Evolutionary conservation across 2,888 invertebrate genomes (phyloP).

Genomic region (Deroplatys truncata): DNA sequence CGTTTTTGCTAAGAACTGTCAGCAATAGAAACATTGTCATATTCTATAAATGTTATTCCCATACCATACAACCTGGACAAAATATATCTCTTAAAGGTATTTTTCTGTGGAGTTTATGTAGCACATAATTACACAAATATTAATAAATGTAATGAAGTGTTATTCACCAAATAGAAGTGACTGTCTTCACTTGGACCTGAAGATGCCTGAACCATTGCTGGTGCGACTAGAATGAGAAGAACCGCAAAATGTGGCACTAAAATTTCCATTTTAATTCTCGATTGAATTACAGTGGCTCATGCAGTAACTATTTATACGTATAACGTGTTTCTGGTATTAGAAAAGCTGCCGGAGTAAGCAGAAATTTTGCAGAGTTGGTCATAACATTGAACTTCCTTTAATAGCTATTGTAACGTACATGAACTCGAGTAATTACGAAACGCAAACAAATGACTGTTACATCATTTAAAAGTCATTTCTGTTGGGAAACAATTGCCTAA

Average conservation of each 20-base stretch:
- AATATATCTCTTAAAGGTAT: no score
- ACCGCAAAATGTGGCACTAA: background rate
- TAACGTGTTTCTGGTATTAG: background rate
- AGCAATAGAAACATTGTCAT: no score
- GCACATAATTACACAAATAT: no score
- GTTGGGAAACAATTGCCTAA: no score
- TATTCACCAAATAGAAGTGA: background rate
- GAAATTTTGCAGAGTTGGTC: background rate
- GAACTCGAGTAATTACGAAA: background rate
- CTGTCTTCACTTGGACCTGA: background rate
- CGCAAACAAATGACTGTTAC: background rate
- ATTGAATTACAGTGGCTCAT: background rate
- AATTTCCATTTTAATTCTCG: background rate
- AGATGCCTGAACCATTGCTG: background rate
- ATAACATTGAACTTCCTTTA: background rate
- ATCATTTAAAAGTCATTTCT: no score
- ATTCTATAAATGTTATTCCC: no score
- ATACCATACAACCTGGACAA: no score
- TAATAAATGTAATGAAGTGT: no score
- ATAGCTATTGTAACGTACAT: background rate
- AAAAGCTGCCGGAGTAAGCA: background rate
- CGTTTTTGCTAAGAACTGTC: no score
- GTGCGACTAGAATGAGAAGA: background rate
- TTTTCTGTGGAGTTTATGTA: no score
- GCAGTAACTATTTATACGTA: background rate